Base-by-base conservation (phyloP, 2,113 vertebrate genomes). In the Candoia aspera region DNA sequence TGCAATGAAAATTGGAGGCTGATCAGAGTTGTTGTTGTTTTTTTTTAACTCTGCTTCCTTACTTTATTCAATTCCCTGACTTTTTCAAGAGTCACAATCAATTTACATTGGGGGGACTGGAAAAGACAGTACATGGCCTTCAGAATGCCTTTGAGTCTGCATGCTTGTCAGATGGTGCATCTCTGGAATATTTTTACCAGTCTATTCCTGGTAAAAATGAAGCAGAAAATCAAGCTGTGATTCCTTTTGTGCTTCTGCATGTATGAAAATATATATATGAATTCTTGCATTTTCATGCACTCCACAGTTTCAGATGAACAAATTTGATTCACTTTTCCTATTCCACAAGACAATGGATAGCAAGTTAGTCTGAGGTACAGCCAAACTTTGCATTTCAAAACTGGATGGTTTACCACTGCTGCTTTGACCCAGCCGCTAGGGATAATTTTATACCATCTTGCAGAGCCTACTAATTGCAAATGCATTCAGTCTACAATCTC, bases 81-180 rank as follows among this genome's bases (percentile, higher is more conserved):
- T 88, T 42, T 92, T 73, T 84, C 86, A 90, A 90, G 79, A 33
- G 68, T 58, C 86, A 90, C 26, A 42, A 88, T 64, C 23, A 86
- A 57, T 90, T 85, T 42, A 4, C 86, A 79, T 92, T 86, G 73
- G 24, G 24, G 10, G 58, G 26, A 90, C 4, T 11, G 90, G 33
- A 92, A 90, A 64, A 90, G 53, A 58, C 68, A 90, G 64, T 53
- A 84, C 1, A 8, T 46, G 58, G 8, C 6, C 87, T 88, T 84
- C 49, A 2, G 12, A 84, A 62, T 29, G 73, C 64, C 8, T 59
- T 58, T 37, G 6, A 57, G 33, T 62, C 37, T 57, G 37, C n/a
- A 90, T 29, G 46, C 33, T 68, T 91, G 33, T 79, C 84, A 53
- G 73, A 86, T 73, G 19, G 42, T 86, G 53, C 24, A 13, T 83